phyloP scores from a whole-genome alignment of 1,140 invertebrate species.

The Euschistus heros region DNA sequence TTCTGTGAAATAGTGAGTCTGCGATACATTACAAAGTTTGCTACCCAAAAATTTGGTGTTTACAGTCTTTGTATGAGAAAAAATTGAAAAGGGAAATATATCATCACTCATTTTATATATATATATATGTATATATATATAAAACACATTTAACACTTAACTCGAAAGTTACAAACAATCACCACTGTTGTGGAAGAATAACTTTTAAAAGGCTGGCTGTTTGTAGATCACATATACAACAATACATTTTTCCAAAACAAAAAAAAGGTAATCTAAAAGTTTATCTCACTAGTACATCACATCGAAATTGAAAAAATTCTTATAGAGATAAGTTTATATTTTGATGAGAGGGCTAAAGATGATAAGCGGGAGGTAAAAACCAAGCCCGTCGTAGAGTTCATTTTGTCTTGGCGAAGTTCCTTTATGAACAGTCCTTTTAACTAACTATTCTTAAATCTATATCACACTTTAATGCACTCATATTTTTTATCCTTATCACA shows the following conservation, averaged over 20 bases:
- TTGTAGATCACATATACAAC: not conserved
- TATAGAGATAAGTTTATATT: slow-evolving; percentile 1
- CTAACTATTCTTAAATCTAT: slow-evolving; percentile 19
- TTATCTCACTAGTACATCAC: slow-evolving; percentile 18
- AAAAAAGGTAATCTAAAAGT: not conserved
- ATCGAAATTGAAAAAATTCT: slow-evolving; percentile 15
- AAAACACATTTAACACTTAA: slow-evolving; percentile 5
- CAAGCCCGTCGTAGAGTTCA: not conserved
- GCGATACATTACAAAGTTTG: slow-evolving; percentile 2
- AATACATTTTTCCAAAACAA: not conserved
- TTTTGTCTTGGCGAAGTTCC: not conserved
- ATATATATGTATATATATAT: no score
- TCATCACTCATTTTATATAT: not conserved
- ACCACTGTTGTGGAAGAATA: not conserved
- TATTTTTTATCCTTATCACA: slow-evolving; percentile 22
- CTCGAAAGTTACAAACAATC: not conserved
- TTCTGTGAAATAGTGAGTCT: slow-evolving; percentile 5
- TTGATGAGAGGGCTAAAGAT: not conserved
- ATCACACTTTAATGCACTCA: slow-evolving; percentile 25
- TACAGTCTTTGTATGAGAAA: slow-evolving; percentile 19
- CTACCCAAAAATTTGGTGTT: slow-evolving; percentile 23
- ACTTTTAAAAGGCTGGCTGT: not conserved
- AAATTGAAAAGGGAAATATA: not conserved
- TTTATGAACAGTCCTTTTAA: not conserved
- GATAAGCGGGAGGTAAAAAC: not conserved